These are phyloP conservation scores for Stictocephala bisonia DNA, from an alignment of 2,888 invertebrate genomes.

Conservation along the genomic window DNA sequence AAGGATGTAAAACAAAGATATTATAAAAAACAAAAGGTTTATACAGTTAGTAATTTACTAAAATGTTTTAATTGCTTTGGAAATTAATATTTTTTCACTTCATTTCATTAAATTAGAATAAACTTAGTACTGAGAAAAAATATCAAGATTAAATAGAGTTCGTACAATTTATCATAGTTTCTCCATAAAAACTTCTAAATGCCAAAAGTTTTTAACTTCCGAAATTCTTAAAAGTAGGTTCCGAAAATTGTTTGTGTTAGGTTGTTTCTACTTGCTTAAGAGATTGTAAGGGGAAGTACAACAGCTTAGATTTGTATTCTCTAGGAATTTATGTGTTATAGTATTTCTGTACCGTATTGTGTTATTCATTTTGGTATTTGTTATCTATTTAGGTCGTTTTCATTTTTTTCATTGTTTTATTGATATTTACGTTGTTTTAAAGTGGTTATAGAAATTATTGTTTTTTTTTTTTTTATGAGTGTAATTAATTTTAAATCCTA, in stretches of 20 bases:
- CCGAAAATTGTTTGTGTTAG: background rate
- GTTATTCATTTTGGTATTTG: background rate
- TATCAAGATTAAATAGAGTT: background rate
- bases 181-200: background rate
- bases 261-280: background rate
- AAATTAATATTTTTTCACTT: too few species aligned
- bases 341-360: background rate
- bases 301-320: background rate
- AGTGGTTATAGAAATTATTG: background rate
- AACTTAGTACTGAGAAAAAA: background rate
- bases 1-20: too few species aligned
- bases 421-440: too few species aligned
- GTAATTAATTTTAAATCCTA: too few species aligned
- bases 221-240: too few species aligned
- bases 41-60: too few species aligned
- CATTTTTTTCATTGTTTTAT: background rate
- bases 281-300: constrained; percentile 13
- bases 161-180: background rate
- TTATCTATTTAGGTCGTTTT: background rate
- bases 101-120: background rate
- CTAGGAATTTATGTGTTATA: background rate
- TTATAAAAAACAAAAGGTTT: too few species aligned
- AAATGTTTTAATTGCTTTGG: too few species aligned
- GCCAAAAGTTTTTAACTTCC: too few species aligned
- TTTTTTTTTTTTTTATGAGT: background rate